Conservation (phyloP, 2,797 vertebrate genomes). For the Platyrinchus mystaceus region DNA sequence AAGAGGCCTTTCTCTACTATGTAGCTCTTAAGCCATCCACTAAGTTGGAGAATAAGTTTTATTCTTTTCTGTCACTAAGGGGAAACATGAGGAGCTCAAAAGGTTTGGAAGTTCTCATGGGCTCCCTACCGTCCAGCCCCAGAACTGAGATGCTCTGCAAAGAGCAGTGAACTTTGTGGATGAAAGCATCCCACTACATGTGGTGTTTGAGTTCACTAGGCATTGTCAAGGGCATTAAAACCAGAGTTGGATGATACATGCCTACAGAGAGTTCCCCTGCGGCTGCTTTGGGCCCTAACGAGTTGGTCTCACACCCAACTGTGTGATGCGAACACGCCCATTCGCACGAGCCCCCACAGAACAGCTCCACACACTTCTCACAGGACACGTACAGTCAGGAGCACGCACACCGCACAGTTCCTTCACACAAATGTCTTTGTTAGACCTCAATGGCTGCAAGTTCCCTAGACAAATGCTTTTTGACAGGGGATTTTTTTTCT, state of each 20-base stretch:
- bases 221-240: neutral
- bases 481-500: conserved; percentile 28
- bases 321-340: neutral
- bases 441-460: conserved; percentile 42
- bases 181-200: neutral
- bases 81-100: neutral
- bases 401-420: neutral
- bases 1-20: neutral
- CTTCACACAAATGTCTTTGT: conserved; percentile 41
- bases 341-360: neutral
- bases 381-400: neutral
- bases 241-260: neutral
- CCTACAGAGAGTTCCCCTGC: neutral
- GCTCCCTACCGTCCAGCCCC: neutral
- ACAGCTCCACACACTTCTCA: neutral
- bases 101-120: conserved; percentile 27
- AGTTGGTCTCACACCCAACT: neutral
- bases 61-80: neutral
- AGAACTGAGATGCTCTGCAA: neutral
- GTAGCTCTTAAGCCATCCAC: neutral
- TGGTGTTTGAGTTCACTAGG: neutral
- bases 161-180: neutral
- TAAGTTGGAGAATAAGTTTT: neutral
- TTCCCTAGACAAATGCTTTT: conserved; percentile 48
- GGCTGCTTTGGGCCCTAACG: neutral